phyloP scores from a whole-genome alignment of 1,140 invertebrate species.

The Drosophila chauvacae region DNA sequence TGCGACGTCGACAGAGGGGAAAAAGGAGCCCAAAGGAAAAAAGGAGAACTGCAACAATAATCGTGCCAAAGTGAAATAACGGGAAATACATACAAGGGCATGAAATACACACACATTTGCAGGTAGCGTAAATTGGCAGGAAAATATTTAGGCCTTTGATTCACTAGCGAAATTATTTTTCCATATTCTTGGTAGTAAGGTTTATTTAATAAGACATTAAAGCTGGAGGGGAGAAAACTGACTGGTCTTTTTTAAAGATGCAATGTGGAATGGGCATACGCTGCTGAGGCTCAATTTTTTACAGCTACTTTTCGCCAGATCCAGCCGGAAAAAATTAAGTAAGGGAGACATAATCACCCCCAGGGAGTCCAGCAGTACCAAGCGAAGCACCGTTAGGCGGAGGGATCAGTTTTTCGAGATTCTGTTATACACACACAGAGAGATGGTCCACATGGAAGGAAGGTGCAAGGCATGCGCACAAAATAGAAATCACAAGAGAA shows the following conservation, averaged over 20 bases:
- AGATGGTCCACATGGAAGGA: constrained; percentile 44
- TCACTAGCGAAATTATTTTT: neutral
- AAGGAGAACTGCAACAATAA: constrained; percentile 62
- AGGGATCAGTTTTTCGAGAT: constrained; percentile 75
- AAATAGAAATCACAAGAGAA: constrained; percentile 27
- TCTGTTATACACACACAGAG: constrained; percentile 59
- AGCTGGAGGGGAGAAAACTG: neutral
- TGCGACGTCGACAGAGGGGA: constrained; percentile 17
- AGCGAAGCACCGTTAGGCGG: constrained; percentile 63
- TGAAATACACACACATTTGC: constrained; percentile 13
- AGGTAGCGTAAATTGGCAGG: constrained; percentile 15
- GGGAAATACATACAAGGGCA: constrained; percentile 49
- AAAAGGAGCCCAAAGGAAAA: constrained; percentile 63
- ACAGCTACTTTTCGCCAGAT: constrained; percentile 28
- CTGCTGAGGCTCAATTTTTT: constrained; percentile 18
- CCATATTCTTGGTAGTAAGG: neutral
- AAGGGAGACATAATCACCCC: constrained; percentile 41
- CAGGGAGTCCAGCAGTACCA: constrained; percentile 18
- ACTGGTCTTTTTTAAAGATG: neutral
- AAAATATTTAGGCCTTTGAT: constrained; percentile 6
- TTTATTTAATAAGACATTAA: neutral
- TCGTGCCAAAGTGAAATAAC: constrained; percentile 74
- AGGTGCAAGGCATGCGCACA: constrained; percentile 72
- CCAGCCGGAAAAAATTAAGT: constrained; percentile 26
- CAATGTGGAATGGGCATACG: neutral